Percentiles rank a stretch among this genome's conserved stretches.
Evolutionary conservation across 2,797 vertebrate species (phyloP).

Genomic region (Nothura maculosa): DNA sequence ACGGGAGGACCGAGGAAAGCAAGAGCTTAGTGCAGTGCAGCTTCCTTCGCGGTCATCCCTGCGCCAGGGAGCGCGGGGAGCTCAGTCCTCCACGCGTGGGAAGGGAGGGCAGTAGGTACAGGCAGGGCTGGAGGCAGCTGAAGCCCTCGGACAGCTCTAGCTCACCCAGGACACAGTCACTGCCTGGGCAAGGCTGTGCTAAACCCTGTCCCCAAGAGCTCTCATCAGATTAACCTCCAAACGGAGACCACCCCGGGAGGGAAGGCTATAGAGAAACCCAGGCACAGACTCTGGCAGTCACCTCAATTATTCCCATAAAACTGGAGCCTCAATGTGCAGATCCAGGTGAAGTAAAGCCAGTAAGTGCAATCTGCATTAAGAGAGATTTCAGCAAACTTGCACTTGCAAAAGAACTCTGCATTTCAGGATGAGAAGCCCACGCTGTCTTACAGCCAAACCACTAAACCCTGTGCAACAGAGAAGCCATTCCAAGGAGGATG

Average conservation of each 20-base stretch:
- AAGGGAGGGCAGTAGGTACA: too few species aligned
- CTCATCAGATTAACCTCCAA: neutral
- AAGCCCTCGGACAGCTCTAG: too few species aligned
- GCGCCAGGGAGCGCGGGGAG: too few species aligned
- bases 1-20: too few species aligned
- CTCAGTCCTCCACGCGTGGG: too few species aligned
- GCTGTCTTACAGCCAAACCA: constrained; percentile 59
- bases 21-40: too few species aligned
- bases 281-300: neutral
- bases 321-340: neutral
- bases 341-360: constrained; percentile 27
- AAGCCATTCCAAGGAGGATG: constrained; percentile 22
- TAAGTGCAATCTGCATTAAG: constrained; percentile 13
- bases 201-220: neutral
- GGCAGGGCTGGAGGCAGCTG: too few species aligned
- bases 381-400: constrained; percentile 15
- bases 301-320: constrained; percentile 15
- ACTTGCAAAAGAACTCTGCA: constrained; percentile 20
- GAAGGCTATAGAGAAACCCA: neutral
- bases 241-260: neutral
- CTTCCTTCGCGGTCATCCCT: too few species aligned
- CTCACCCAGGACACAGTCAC: neutral
- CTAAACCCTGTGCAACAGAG: constrained; percentile 71
- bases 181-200: neutral
- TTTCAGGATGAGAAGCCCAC: constrained; percentile 51